These are phyloP conservation scores for Gymnoscopelus braueri DNA, from an alignment of 2,797 vertebrate species.

Conservation along the genomic window DNA sequence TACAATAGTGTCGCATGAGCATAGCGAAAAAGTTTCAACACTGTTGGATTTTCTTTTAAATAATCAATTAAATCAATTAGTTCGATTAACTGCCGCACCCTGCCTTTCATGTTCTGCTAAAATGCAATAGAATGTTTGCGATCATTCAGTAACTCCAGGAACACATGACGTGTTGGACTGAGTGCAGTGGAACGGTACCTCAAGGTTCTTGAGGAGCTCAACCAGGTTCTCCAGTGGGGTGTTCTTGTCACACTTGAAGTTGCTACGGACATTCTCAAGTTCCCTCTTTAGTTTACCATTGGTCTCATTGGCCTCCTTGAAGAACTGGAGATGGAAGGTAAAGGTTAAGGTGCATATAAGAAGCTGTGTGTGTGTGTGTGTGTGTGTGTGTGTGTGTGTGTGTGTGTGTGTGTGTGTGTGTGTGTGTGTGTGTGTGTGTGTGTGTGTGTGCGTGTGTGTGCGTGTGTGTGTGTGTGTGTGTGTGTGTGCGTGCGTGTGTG, in stretches of 20 bases:
- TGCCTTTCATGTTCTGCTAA: not conserved
- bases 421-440: too few species aligned
- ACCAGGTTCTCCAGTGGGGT: constrained; percentile 85
- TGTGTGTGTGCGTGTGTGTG: too few species aligned
- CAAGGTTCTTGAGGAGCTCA: constrained; percentile 90
- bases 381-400: too few species aligned
- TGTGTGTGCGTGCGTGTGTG: too few species aligned
- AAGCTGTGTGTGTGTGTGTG: not conserved
- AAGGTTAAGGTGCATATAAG: not conserved
- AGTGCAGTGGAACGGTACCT: constrained; percentile 79
- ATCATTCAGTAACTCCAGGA: not conserved
- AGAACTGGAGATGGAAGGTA: constrained; percentile 83
- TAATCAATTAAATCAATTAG: too few species aligned
- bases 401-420: too few species aligned
- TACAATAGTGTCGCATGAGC: too few species aligned
- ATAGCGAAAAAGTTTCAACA: too few species aligned
- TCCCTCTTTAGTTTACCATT: constrained; percentile 88
- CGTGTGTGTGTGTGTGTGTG: too few species aligned
- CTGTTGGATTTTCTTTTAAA: too few species aligned
- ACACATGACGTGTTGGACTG: too few species aligned
- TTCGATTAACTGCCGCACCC: too few species aligned
- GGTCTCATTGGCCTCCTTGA: constrained; percentile 92
- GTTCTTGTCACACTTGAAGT: constrained; percentile 88
- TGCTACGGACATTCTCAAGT: constrained; percentile 87
- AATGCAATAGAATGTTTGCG: not conserved